phyloP scores from a whole-genome alignment of 2,113 vertebrate species.

The Gila orcuttii region DNA sequence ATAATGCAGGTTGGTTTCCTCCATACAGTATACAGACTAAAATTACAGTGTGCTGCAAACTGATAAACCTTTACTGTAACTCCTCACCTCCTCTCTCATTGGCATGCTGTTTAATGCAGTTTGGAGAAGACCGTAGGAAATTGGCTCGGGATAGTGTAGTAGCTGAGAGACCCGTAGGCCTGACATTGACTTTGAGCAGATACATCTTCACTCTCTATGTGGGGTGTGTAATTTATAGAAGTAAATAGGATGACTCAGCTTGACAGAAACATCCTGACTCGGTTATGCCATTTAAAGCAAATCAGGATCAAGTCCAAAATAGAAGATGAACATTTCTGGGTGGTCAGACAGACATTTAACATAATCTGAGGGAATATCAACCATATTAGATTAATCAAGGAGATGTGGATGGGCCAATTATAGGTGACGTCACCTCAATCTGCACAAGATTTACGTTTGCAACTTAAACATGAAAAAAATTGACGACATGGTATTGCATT shows the following conservation, averaged over 20 bases:
- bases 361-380: conserved; percentile 18
- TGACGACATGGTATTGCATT: neutral
- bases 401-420: neutral
- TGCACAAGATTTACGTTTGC: neutral
- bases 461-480: neutral
- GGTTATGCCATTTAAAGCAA: conserved; percentile 36
- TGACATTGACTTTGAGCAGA: conserved; percentile 70
- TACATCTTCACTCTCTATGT: conserved; percentile 67
- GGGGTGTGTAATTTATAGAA: conserved; percentile 42
- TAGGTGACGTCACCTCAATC: neutral
- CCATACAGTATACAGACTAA: conserved; percentile 45
- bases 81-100: conserved; percentile 44
- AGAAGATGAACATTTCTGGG: conserved; percentile 15
- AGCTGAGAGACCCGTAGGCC: conserved; percentile 64
- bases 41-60: conserved; percentile 45
- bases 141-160: conserved; percentile 67
- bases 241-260: conserved; percentile 35
- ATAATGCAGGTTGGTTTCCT: conserved; percentile 59
- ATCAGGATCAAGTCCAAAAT: conserved; percentile 25
- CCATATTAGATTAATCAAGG: neutral
- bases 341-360: conserved; percentile 9
- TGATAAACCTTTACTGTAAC: conserved; percentile 60
- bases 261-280: conserved; percentile 31
- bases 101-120: conserved; percentile 51
- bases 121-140: conserved; percentile 60